Evolutionary conservation across 2,113 vertebrate species (phyloP).

Genomic region (Plecotus auritus): DNA sequence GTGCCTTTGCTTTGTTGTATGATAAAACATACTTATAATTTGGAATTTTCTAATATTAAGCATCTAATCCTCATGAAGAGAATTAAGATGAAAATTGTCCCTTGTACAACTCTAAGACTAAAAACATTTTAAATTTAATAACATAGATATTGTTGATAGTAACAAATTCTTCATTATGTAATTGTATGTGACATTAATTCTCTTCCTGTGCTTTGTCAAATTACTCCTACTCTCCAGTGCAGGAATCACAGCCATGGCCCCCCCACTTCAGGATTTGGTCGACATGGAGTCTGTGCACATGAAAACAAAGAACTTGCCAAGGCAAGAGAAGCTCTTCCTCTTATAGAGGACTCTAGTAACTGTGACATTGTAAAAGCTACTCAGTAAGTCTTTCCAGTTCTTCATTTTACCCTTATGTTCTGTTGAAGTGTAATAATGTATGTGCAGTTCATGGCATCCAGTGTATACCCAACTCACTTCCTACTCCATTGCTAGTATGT

Average conservation of each 20-base stretch:
- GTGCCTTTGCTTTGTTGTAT: conserved; percentile 24
- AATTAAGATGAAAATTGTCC: conserved; percentile 5
- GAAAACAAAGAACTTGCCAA: conserved; percentile 76
- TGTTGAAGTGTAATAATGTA: neutral
- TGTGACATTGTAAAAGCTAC: conserved; percentile 96
- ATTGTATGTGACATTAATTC: conserved; percentile 7
- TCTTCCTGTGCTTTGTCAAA: conserved; percentile 34
- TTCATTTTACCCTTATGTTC: neutral
- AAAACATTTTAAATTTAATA: neutral
- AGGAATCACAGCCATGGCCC: conserved; percentile 81
- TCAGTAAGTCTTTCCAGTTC: conserved; percentile 86
- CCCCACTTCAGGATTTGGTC: conserved; percentile 77
- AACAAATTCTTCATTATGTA: neutral
- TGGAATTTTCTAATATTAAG: conserved; percentile 8
- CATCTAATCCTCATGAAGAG: neutral
- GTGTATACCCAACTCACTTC: neutral
- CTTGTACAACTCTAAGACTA: neutral
- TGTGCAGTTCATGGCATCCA: neutral
- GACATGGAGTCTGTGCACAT: neutral
- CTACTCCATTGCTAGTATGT: neutral
- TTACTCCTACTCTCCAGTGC: conserved; percentile 73
- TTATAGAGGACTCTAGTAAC: conserved; percentile 87
- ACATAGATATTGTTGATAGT: neutral
- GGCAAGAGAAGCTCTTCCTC: conserved; percentile 80
- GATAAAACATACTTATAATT: neutral